Base-by-base conservation (phyloP, 2,888 invertebrate species). In the Agrochola lychnidis region DNA sequence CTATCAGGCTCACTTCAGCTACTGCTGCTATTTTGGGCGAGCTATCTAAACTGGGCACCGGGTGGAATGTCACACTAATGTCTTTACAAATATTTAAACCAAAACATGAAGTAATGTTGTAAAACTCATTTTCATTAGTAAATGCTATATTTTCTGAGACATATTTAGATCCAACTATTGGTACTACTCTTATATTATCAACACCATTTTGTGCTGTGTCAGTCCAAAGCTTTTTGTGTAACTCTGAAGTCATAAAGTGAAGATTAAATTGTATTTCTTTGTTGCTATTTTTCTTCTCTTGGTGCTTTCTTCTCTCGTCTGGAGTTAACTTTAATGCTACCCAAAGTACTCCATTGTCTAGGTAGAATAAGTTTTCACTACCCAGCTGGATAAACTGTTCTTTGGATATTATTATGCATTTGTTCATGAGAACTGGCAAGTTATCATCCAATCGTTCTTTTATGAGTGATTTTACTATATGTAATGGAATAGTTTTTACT, bases 261-360 rank as follows among this genome's bases (percentile, higher is more conserved):
- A 96, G 86, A 84, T 91, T 94, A 79, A 91, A 93, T 86, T 92
- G 95, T 10, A 92, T 87, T 73, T 90, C 90, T 79, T 84, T 85
- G 51, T 84, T 85, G 79, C 88, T 53, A 85, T 81, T 73, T 78
- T 87, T 75, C 82, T 85, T 91, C 6, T 91, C 85, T 87, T 91
- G 91, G 74, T 91, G 85, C 83, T 91, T 94, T 78, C 82, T 92
- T 90, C 92, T 95, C 59, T 85, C 89, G 51, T 92, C 90, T 70
- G 91, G 84, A 56, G 93, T 87, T 82, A 96, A 84, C 85, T 94
- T 96, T 81, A 96, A 79, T 48, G 92, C 92, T 22, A 96, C 89
- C 97, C 97, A 97, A 40, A 97, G 85, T 12, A 96, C 91, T 70
- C 94, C 95, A 89, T 95, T 94, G 84, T 97, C 97, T 80, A 94